A percentile compares a stretch with the other conserved stretches of the same genome.
Conservation (phyloP, 1,140 invertebrate species). For the Stratiolaelaps scimitus region DNA sequence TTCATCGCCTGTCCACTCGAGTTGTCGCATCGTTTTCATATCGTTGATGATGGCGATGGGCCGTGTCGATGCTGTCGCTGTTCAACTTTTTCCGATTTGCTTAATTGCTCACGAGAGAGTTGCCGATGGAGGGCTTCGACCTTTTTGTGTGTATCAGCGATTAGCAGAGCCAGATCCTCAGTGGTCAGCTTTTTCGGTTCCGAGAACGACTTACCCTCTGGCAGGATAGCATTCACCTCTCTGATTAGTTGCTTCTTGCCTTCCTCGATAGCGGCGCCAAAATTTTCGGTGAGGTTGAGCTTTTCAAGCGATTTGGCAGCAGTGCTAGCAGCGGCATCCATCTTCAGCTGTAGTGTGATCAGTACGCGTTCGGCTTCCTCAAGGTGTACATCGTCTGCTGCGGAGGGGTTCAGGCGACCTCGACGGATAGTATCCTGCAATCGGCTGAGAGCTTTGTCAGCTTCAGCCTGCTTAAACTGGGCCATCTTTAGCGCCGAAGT, state of each 20-base stretch:
- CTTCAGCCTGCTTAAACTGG: background rate
- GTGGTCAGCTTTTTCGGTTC: conserved; percentile 25
- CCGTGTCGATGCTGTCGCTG: conserved; percentile 10
- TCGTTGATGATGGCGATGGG: too few species aligned
- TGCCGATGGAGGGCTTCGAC: background rate
- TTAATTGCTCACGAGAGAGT: conserved; percentile 1
- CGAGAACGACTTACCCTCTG: conserved; percentile 8
- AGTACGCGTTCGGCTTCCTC: conserved; percentile 3
- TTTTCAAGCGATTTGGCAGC: conserved; percentile 16
- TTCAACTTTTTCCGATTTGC: background rate
- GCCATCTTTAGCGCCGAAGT: conserved; percentile 2
- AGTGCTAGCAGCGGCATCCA: background rate
- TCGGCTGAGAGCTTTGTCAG: background rate
- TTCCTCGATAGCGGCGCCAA: background rate
- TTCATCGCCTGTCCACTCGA: too few species aligned
- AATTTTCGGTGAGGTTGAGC: background rate
- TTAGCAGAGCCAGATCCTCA: conserved; percentile 3
- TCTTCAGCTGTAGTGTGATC: background rate
- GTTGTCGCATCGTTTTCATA: too few species aligned
- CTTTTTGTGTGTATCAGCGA: conserved; percentile 17
- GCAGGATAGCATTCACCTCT: conserved; percentile 1
- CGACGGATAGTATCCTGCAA: conserved; percentile 1
- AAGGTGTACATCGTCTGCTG: background rate
- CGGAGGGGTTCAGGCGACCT: background rate
- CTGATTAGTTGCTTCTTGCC: conserved; percentile 20